Conservation (phyloP, 2,888 invertebrate genomes). For the Epistrophella euchroma region DNA sequence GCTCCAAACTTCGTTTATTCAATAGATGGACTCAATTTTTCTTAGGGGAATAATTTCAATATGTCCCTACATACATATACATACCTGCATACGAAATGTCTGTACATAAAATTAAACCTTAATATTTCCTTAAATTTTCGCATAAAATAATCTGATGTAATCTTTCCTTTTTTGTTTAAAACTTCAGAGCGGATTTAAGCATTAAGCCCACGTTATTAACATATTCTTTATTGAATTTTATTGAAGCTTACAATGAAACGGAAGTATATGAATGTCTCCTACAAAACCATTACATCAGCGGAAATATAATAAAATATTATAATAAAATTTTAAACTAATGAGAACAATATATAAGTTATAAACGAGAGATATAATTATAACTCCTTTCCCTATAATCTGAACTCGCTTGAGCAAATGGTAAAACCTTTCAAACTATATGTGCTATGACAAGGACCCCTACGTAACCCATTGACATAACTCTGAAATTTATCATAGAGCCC, state of each 20-base stretch:
- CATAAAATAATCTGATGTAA: too few relatives aligned
- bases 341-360: slow-evolving; percentile 46
- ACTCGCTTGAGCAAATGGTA: background rate
- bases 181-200: too few relatives aligned
- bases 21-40: too few relatives aligned
- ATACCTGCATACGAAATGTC: too few relatives aligned
- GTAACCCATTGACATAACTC: slow-evolving; percentile 24
- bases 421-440: background rate
- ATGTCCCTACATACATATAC: too few relatives aligned
- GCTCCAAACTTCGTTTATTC: too few relatives aligned
- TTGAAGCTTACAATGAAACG: background rate
- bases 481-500: slow-evolving; percentile 57
- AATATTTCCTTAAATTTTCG: too few relatives aligned
- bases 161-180: too few relatives aligned
- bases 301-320: background rate
- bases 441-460: slow-evolving; percentile 34
- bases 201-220: too few relatives aligned
- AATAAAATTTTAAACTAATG: background rate
- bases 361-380: background rate
- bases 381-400: background rate
- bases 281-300: background rate
- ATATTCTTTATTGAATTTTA: background rate
- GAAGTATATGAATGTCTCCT: background rate
- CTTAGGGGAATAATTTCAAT: too few relatives aligned
- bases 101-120: too few relatives aligned